These are phyloP conservation scores for Chaetodon trifascialis DNA, from an alignment of 2,113 vertebrate genomes.

Conservation along the genomic window DNA sequence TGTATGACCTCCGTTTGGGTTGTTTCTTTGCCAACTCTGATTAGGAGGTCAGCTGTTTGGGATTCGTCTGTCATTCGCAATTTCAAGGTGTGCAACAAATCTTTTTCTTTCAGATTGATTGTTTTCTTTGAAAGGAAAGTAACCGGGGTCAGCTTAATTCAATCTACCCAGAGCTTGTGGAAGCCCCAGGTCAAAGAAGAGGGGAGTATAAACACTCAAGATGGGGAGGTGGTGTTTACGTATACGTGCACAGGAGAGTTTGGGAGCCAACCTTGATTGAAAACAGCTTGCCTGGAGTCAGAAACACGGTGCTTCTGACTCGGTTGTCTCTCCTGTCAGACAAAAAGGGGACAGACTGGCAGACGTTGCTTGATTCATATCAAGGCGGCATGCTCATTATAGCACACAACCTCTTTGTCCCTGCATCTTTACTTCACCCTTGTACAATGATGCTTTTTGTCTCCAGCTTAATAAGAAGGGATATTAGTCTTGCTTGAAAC, in stretches of 20 bases:
- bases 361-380: conserved; percentile 15
- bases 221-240: conserved; percentile 39
- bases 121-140: conserved; percentile 52
- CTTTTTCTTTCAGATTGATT: conserved; percentile 41
- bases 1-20: conserved; percentile 1
- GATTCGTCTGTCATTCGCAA: conserved; percentile 26
- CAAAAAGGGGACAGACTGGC: conserved; percentile 18
- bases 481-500: conserved; percentile 29
- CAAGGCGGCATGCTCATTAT: not conserved
- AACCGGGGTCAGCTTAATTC: conserved; percentile 51
- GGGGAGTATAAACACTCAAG: conserved; percentile 37
- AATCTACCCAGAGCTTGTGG: conserved; percentile 32
- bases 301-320: conserved; percentile 23
- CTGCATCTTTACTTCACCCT: conserved; percentile 1
- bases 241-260: conserved; percentile 41
- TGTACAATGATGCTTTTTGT: conserved; percentile 11
- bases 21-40: conserved; percentile 18
- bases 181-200: conserved; percentile 38
- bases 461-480: conserved; percentile 23
- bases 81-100: conserved; percentile 28
- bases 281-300: conserved; percentile 60
- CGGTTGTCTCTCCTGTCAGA: conserved; percentile 9
- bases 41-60: not conserved
- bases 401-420: not conserved
- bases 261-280: conserved; percentile 59